These are phyloP conservation scores for Patella vulgata DNA, from an alignment of 1,140 invertebrate species.

Conservation along the genomic window DNA sequence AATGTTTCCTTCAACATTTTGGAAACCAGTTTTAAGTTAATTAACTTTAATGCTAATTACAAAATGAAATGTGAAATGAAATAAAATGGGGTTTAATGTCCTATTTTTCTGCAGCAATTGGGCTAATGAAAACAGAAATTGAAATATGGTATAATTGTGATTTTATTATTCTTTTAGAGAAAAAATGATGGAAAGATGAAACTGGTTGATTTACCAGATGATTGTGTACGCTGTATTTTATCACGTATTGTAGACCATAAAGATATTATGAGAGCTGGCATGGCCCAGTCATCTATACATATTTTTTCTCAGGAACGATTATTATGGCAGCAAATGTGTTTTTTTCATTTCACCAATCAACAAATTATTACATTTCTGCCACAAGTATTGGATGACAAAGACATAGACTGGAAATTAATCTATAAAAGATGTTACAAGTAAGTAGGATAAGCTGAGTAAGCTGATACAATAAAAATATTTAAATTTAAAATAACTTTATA, in stretches of 20 bases:
- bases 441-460: too few relatives aligned
- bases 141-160: too few relatives aligned
- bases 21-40: too few relatives aligned
- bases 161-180: constrained; percentile 78
- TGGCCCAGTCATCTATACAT: constrained; percentile 75
- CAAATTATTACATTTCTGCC: constrained; percentile 80
- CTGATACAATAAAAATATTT: constrained; percentile 12
- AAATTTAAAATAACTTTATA: neutral
- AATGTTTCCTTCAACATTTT: too few relatives aligned
- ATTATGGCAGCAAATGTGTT: constrained; percentile 90
- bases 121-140: too few relatives aligned
- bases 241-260: constrained; percentile 89
- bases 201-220: constrained; percentile 90
- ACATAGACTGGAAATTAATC: constrained; percentile 53
- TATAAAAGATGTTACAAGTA: constrained; percentile 58
- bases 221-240: constrained; percentile 91
- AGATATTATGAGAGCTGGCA: constrained; percentile 81
- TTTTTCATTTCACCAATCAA: constrained; percentile 89
- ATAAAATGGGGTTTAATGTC: too few relatives aligned
- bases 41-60: too few relatives aligned
- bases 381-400: constrained; percentile 26
- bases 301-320: constrained; percentile 86
- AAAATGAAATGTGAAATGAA: too few relatives aligned
- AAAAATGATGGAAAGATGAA: constrained; percentile 84
- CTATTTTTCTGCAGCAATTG: too few relatives aligned